Evolutionary conservation across 2,797 vertebrate genomes (phyloP).

Genomic region (Botia kubotai): DNA sequence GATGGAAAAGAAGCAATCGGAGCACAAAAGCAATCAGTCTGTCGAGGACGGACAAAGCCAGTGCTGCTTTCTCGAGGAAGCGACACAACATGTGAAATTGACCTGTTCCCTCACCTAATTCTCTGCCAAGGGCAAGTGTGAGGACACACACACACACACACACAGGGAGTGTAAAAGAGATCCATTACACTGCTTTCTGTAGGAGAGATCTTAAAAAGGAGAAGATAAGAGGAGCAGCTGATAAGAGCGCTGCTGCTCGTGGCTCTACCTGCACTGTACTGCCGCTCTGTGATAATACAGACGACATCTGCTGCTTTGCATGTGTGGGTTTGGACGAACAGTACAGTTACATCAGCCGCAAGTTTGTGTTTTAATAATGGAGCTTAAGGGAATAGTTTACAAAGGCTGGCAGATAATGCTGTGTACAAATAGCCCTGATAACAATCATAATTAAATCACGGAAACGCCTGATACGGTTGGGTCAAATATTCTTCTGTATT

Average conservation of each 20-base stretch:
- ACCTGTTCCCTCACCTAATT: slow-evolving; percentile 57
- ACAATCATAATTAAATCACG: slow-evolving; percentile 60
- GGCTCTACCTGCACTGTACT: slow-evolving; percentile 48
- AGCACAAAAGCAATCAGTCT: slow-evolving; percentile 58
- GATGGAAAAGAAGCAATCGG: slow-evolving; percentile 48
- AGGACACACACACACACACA: slow-evolving; percentile 2
- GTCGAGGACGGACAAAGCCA: slow-evolving; percentile 37
- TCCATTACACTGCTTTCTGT: slow-evolving; percentile 52
- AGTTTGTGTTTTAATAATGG: slow-evolving; percentile 56
- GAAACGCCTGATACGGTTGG: slow-evolving; percentile 51
- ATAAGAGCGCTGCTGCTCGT: slow-evolving; percentile 51
- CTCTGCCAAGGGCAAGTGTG: slow-evolving; percentile 48
- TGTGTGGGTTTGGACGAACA: slow-evolving; percentile 27
- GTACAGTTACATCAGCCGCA: slow-evolving; percentile 42
- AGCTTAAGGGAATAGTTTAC: slow-evolving; percentile 56
- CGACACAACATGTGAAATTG: slow-evolving; percentile 56
- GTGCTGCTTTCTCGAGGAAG: slow-evolving; percentile 34
- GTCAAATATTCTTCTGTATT: slow-evolving; percentile 26
- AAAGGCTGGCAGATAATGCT: slow-evolving; percentile 55
- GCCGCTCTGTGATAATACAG: slow-evolving; percentile 45
- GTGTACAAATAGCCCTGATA: slow-evolving; percentile 58
- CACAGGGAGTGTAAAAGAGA: slow-evolving; percentile 41
- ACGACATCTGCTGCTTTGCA: slow-evolving; percentile 36
- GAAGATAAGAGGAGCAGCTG: slow-evolving; percentile 48
- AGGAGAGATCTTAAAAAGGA: slow-evolving; percentile 55